Base-by-base conservation (phyloP, 2,888 invertebrate species). In the Eulithis testata region DNA sequence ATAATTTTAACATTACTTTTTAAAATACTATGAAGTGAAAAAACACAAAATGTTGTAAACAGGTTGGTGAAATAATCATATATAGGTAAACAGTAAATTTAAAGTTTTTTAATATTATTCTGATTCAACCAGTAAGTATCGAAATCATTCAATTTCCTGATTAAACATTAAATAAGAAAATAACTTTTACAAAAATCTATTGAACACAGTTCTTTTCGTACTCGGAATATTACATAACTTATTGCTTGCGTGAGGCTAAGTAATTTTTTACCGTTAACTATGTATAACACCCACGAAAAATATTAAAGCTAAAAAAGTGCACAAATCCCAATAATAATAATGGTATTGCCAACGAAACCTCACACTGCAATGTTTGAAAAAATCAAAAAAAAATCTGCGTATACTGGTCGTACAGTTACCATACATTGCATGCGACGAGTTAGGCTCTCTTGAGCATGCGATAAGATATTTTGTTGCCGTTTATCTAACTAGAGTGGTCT, bases 171-270 rank as follows among this genome's bases (percentile, higher is more conserved):
- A 11, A 52, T 36, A n/a, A 0, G 2, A 37, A n/a, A n/a, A 52
- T 31, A n/a, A 8, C 21, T 21, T 37, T n/a, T 37, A 52, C n/a
- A 51, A 51, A 2, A 50, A 51, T 40, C 40, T 54, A 51, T 62
- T 62, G 55, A 50, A 62, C 62, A 62, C 62, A 56, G 27, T 54
- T 55, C 49, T 27, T 36, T 36, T 37, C 31, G 43, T 7, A n/a
- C 31, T 47, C 7, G 12, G 12, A 47, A 47, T 47, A 40, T 40
- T 40, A 2, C 3, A 40, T 40, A 40, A 40, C 6, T 47, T 47
- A 47, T 21, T 21, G 4, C 3, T 9, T 49, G 37, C 37, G 1
- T 47, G 9, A 21, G 6, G 49, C 44, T 21, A 49, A 49, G 9
- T 21, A 49, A 11, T 11, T 21, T 21, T 11, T 14, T 49, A 44